These are phyloP conservation scores for Psilanteris sp. DNA, from an alignment of 1,140 invertebrate genomes.

Conservation along the genomic window DNA sequence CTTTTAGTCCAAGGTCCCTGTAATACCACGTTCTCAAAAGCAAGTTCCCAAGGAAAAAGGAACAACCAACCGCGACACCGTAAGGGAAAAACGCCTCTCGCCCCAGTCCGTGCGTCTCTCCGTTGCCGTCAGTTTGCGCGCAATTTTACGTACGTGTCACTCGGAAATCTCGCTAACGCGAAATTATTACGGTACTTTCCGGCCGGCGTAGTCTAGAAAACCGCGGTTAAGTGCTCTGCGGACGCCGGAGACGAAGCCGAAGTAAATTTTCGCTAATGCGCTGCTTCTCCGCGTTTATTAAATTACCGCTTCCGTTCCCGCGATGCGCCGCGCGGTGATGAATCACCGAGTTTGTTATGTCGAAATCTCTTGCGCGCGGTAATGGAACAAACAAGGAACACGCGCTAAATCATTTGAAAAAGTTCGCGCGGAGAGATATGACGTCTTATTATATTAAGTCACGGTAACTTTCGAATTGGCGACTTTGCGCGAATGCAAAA, in stretches of 20 bases:
- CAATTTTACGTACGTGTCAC: conserved; percentile 47
- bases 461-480: conserved; percentile 31
- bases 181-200: conserved; percentile 69
- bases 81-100: not conserved
- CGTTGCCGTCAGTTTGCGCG: no score
- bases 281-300: conserved; percentile 58
- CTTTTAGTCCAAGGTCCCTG: no score
- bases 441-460: conserved; percentile 51
- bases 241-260: conserved; percentile 49
- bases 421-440: conserved; percentile 40
- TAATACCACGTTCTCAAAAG: no score
- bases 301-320: conserved; percentile 50
- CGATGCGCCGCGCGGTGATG: conserved; percentile 41
- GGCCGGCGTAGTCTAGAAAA: conserved; percentile 60
- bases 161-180: conserved; percentile 60
- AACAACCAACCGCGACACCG: no score
- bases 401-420: conserved; percentile 60
- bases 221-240: conserved; percentile 67
- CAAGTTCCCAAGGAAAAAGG: no score
- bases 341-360: conserved; percentile 55
- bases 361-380: conserved; percentile 32
- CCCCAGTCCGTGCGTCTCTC: conserved; percentile 26
- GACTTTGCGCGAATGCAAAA: not conserved
- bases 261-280: conserved; percentile 67
- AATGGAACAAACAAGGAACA: conserved; percentile 63